Conservation (phyloP, 2,888 invertebrate species). For the Ptychoptera contaminata region DNA sequence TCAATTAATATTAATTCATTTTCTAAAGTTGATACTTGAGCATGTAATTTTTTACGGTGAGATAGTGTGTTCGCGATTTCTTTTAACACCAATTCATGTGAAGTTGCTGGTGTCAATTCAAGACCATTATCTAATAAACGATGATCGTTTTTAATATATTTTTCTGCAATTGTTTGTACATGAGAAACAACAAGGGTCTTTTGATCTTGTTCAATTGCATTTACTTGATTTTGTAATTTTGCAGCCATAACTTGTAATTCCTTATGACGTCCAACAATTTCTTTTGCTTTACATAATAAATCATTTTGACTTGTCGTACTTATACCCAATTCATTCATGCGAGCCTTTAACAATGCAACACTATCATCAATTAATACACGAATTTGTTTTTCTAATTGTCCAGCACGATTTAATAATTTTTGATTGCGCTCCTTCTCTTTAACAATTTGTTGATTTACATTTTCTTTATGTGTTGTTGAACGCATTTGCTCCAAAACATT, state of each 20-base stretch:
- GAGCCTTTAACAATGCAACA: constrained; percentile 69
- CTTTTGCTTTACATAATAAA: constrained; percentile 70
- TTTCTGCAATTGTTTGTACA: constrained; percentile 60
- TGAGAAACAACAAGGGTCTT: constrained; percentile 52
- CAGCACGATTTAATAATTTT: constrained; percentile 64
- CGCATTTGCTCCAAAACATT: constrained; percentile 72
- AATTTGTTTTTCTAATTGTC: constrained; percentile 87
- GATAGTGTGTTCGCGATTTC: constrained; percentile 75
- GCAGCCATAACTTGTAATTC: constrained; percentile 80
- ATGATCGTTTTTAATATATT: constrained; percentile 41
- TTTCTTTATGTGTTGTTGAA: constrained; percentile 53
- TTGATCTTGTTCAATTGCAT: constrained; percentile 53
- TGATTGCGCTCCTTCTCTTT: constrained; percentile 73
- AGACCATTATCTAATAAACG: constrained; percentile 25
- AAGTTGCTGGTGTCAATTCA: constrained; percentile 48
- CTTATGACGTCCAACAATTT: constrained; percentile 84
- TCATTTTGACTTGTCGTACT: constrained; percentile 75
- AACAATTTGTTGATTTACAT: constrained; percentile 60
- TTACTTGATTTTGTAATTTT: constrained; percentile 70
- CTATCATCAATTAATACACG: constrained; percentile 84
- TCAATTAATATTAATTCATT: constrained; percentile 62
- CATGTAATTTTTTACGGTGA: constrained; percentile 70
- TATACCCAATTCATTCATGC: constrained; percentile 85
- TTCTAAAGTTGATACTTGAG: constrained; percentile 61
- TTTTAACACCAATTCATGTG: constrained; percentile 67